Evolutionary conservation across 2,888 invertebrate genomes (phyloP).

Genomic region (Colostygia pectinataria): DNA sequence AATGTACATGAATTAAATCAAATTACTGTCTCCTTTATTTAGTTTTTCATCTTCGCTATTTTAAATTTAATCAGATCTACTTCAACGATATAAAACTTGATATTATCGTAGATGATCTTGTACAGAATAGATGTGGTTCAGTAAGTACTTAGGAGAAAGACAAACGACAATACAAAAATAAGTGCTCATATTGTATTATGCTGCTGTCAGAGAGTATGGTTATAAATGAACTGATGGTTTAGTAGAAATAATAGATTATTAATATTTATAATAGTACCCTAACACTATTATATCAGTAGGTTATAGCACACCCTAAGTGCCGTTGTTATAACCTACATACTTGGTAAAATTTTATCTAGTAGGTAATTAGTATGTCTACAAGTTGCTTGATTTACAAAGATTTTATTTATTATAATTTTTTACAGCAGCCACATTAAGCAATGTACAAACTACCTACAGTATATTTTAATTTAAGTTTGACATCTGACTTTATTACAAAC

Average conservation of each 20-base stretch:
- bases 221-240: constrained; percentile 47
- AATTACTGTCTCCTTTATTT: too few species aligned
- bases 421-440: too few species aligned
- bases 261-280: constrained; percentile 5
- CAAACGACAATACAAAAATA: constrained; percentile 70
- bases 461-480: too few species aligned
- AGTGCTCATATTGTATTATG: constrained; percentile 71
- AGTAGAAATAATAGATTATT: constrained; percentile 13
- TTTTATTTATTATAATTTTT: too few species aligned
- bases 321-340: background rate
- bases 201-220: constrained; percentile 52
- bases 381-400: too few species aligned
- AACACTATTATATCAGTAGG: too few species aligned
- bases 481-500: too few species aligned
- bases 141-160: constrained; percentile 52
- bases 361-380: background rate
- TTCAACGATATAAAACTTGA: constrained; percentile 13
- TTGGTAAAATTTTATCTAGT: background rate
- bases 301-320: background rate
- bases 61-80: constrained; percentile 9
- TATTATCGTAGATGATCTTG: constrained; percentile 37
- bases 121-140: constrained; percentile 46
- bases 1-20: too few species aligned
- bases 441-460: too few species aligned
- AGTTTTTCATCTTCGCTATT: too few species aligned